Conservation (phyloP, 2,113 vertebrate species). For the Cottus gobio region DNA sequence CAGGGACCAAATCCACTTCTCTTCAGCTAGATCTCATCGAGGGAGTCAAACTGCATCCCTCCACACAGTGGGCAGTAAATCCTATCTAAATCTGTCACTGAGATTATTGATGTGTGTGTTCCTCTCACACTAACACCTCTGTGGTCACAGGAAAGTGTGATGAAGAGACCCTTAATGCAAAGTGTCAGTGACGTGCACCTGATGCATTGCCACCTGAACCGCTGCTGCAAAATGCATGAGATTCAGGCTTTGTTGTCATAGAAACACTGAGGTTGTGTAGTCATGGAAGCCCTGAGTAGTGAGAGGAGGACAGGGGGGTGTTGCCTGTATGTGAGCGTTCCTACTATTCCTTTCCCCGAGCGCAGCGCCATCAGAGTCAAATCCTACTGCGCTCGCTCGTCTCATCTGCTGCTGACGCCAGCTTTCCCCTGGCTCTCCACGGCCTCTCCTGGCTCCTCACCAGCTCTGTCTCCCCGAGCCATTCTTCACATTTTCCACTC, state of each 20-base stretch:
- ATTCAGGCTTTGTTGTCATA: slow-evolving; percentile 50
- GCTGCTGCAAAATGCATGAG: slow-evolving; percentile 38
- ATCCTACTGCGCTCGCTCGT: slow-evolving; percentile 54
- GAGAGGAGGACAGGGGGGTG: background rate
- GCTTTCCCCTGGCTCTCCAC: slow-evolving; percentile 49
- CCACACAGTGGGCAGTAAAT: slow-evolving; percentile 20
- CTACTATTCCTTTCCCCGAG: slow-evolving; percentile 64
- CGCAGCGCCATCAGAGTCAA: slow-evolving; percentile 34
- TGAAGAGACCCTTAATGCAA: slow-evolving; percentile 30
- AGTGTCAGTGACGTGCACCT: background rate
- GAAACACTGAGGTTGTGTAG: slow-evolving; percentile 53
- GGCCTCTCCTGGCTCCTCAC: slow-evolving; percentile 62
- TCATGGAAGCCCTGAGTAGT: slow-evolving; percentile 48
- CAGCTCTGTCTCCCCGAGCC: slow-evolving; percentile 65
- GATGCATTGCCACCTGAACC: slow-evolving; percentile 19
- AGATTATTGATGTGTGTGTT: slow-evolving; percentile 29
- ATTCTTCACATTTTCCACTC: slow-evolving; percentile 79
- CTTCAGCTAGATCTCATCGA: background rate
- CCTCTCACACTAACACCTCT: slow-evolving; percentile 1
- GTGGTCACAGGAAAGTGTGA: slow-evolving; percentile 16
- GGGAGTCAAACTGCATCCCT: slow-evolving; percentile 16
- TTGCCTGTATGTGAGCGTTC: slow-evolving; percentile 59
- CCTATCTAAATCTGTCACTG: slow-evolving; percentile 23
- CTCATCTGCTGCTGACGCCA: slow-evolving; percentile 66
- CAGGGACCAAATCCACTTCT: background rate